Base-by-base conservation (phyloP, 2,797 vertebrate genomes). In the Gephyroberyx darwinii region DNA sequence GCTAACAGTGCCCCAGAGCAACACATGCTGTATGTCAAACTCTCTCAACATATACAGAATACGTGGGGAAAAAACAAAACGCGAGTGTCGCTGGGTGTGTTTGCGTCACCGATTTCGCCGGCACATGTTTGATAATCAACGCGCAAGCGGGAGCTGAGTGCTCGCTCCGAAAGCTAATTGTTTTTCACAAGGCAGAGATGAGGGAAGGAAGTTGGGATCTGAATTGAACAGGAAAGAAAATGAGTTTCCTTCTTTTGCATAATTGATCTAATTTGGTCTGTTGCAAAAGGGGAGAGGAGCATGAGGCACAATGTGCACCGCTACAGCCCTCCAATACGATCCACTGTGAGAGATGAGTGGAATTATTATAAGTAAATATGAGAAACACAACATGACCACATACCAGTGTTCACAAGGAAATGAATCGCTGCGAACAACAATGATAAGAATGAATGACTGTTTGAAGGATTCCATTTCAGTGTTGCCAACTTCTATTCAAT, bases 241-340 rank as follows among this genome's bases (percentile, higher is more conserved):
- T 53, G 64, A 41, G 12, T 35, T 82, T 30, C 61, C 69, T 10
- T 73, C 20, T 83, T 92, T 84, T 91, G 72, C 81, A 82, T 84
- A 84, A 87, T 75, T 84, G 66, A 90, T 91, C 48, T 19, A 75
- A 88, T 87, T 77, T 70, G 16, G 58, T 52, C 26, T 51, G 51
- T 63, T 5, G 70, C 86, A 63, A 81, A 80, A 81, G 16, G 50
- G 10, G 62, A 68, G 57, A 5, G 37, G 72, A 30, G 22, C 2
- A 47, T 35, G 39, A 81, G 72, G 72, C 63, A 48, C 10, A 45
- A 54, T 52, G 50, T 26, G 5, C 41, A 2, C 62, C 17, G 22
- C 69, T 50, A 53, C 41, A 10, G 59, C 77, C 52, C 60, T 52
- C 69, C 65, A 51, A 74, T 9, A 50, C 81, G 72, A 80, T 80